Evolutionary conservation across 1,140 invertebrate species (phyloP).

Genomic region (Lepidurus apus): DNA sequence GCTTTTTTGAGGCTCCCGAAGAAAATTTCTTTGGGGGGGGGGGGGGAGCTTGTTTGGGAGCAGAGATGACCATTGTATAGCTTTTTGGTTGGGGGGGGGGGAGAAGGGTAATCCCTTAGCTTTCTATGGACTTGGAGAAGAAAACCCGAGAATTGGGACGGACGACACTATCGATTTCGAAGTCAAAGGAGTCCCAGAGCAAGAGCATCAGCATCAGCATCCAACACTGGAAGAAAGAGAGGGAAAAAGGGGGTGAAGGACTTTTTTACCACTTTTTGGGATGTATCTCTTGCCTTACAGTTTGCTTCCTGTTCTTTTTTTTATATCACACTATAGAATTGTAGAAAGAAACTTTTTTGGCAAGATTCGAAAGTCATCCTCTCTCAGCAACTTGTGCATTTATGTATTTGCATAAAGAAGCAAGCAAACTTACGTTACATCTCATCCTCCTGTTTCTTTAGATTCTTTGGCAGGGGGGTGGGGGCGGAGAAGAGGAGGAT

Average conservation of each 20-base stretch:
- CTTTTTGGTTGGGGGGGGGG: background rate
- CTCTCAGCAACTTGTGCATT: too few species aligned
- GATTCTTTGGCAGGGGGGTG: background rate
- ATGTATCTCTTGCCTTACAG: background rate
- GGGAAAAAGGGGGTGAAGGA: background rate
- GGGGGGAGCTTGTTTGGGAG: background rate
- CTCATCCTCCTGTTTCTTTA: too few species aligned
- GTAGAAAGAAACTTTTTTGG: too few species aligned
- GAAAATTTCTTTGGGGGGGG: background rate
- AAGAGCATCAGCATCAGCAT: slow-evolving; percentile 16
- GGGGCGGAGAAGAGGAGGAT: background rate
- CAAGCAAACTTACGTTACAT: too few species aligned
- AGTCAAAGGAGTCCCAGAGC: slow-evolving; percentile 3
- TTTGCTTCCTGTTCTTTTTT: background rate
- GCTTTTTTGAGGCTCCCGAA: background rate
- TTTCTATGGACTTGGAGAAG: slow-evolving; percentile 15
- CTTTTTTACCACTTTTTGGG: background rate
- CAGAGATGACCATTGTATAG: background rate
- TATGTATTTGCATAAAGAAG: too few species aligned
- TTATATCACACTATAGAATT: too few species aligned
- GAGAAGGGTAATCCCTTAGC: slow-evolving; percentile 4
- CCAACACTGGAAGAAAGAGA: background rate
- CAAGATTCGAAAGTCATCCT: too few species aligned
- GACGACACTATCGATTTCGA: slow-evolving; percentile 16
- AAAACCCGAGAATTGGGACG: slow-evolving; percentile 5